Base-by-base conservation (phyloP, 2,797 vertebrate species). In the Epinephelus coioides region DNA sequence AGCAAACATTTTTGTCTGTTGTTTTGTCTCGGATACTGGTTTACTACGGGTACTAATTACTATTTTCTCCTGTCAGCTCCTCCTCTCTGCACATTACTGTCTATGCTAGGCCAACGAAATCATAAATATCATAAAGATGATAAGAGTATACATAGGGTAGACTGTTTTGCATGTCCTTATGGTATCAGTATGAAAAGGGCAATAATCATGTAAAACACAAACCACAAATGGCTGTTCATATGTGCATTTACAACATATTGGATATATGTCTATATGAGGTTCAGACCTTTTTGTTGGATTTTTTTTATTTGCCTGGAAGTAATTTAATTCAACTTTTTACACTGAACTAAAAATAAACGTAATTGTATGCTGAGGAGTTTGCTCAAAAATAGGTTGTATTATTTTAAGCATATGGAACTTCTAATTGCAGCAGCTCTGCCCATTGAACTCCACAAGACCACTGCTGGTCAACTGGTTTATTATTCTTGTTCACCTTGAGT, bases 271-370 rank as follows among this genome's bases (percentile, higher is more conserved):
- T 6, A n/a, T 25, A 6, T 15, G 7, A 38, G 1, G 6, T 12
- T 43, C 40, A 10, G 40, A 43, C 30, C 4, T 40, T 62, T 67
- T 59, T 15, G 4, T 34, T 68, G 7, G 3, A 34, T 30, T 30
- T 21, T 4, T 38, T 0, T 15, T 23, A 8, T 66, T 50, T 46
- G 2, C 68, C 47, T 80, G 17, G 5, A 51, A 19, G 27, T 68
- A 9, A 78, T 62, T 78, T 61, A 15, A 59, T 44, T 19, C 13
- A 38, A 5, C 17, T 56, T 30, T 49, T 47, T 49, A 61, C 54
- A 56, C 40, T 11, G 46, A 72, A 54, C 63, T 71, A 71, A 47
- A 76, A 53, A 79, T 76, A 53, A 4, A 23, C 34, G 6, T 67
- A 60, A 51, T 61, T 65, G 43, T 65, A 25, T 40, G 30, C 34